Conservation (phyloP, 2,888 invertebrate genomes). For the Microctonus hyperodae region DNA sequence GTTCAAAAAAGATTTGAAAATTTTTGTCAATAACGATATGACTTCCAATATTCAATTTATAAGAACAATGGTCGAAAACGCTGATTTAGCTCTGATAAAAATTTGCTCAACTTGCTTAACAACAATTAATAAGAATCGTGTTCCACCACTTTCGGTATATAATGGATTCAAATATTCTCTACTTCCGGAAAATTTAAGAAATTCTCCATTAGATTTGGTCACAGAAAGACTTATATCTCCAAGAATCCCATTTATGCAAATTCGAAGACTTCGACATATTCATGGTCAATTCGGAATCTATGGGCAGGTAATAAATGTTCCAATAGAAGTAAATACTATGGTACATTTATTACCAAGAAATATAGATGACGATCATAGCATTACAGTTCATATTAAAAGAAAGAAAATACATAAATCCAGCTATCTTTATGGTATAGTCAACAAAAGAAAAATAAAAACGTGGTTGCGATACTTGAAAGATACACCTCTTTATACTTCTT, state of each 20-base stretch:
- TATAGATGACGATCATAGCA: conserved; percentile 45
- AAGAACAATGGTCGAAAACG: no score
- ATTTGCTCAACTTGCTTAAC: no score
- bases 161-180: conserved; percentile 44
- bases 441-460: conserved; percentile 36
- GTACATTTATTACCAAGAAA: conserved; percentile 40
- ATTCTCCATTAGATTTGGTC: conserved; percentile 39
- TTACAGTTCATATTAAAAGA: conserved; percentile 44
- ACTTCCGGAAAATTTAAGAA: conserved; percentile 35
- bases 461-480: conserved; percentile 40
- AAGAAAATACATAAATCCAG: conserved; percentile 40
- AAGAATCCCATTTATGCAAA: conserved; percentile 47
- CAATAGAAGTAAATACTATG: conserved; percentile 44
- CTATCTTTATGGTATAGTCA: conserved; percentile 42
- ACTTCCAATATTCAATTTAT: no score
- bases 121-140: conserved; percentile 8
- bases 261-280: conserved; percentile 42
- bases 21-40: no score
- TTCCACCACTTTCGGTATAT: conserved; percentile 32
- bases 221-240: conserved; percentile 42
- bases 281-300: conserved; percentile 43
- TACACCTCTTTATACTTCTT: no score
- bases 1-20: conserved; percentile 29
- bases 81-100: conserved; percentile 19
- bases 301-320: conserved; percentile 49